These are phyloP conservation scores for Conchocele bisecta DNA, from an alignment of 2,888 invertebrate species.

Conservation along the genomic window DNA sequence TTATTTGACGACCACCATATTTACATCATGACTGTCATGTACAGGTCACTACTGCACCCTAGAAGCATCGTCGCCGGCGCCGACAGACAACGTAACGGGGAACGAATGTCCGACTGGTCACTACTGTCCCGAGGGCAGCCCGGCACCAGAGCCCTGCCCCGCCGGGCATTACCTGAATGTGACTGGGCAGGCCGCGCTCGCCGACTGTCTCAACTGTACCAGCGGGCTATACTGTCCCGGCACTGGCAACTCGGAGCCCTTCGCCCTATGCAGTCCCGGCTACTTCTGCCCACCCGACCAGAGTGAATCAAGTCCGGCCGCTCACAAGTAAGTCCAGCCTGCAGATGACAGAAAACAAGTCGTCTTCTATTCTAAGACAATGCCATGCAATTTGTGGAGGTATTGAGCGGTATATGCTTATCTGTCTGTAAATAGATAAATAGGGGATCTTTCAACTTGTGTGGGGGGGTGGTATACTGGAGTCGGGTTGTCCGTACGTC, in stretches of 20 bases:
- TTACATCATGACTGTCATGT: no score
- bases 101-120: slow-evolving; percentile 77
- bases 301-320: slow-evolving; percentile 73
- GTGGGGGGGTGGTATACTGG: no score
- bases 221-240: slow-evolving; percentile 77
- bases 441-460: no score
- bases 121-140: slow-evolving; percentile 75
- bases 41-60: slow-evolving; percentile 76
- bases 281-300: slow-evolving; percentile 80
- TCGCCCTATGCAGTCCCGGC: slow-evolving; percentile 76
- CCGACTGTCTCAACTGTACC: slow-evolving; percentile 75
- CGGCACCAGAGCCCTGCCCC: slow-evolving; percentile 65
- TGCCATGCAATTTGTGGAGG: no score
- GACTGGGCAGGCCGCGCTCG: slow-evolving; percentile 65
- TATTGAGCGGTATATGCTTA: no score
- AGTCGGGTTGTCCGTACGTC: no score
- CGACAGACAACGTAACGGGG: slow-evolving; percentile 74
- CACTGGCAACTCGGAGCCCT: slow-evolving; percentile 66
- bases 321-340: slow-evolving; percentile 63
- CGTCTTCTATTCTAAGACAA: no score
- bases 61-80: slow-evolving; percentile 64
- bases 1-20: no score
- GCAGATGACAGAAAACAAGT: no score
- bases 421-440: no score
- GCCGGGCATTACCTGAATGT: slow-evolving; percentile 75